A percentile compares a stretch with the other conserved stretches of the same genome.
phyloP scores from a whole-genome alignment of 2,888 invertebrate species.

The Acanthosepion esculentum region DNA sequence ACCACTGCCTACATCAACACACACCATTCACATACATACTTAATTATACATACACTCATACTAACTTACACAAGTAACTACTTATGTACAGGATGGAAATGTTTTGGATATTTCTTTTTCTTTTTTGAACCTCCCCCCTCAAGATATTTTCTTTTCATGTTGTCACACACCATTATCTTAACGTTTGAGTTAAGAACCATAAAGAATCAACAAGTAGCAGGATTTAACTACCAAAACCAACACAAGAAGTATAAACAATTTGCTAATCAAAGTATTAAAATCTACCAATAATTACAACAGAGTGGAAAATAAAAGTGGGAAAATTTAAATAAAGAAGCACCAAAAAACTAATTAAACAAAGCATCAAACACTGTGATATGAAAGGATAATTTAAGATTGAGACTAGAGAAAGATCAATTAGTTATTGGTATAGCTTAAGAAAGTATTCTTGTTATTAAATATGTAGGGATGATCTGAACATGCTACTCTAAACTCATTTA shows the following conservation, averaged over 20 bases:
- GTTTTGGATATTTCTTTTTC: not conserved
- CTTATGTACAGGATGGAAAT: constrained; percentile 11
- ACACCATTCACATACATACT: not conserved
- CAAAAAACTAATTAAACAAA: not conserved
- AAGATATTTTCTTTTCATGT: not conserved
- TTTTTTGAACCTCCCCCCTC: not conserved
- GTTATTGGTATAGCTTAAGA: not conserved
- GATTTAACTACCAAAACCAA: not conserved
- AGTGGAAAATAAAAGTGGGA: not conserved
- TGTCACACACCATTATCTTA: constrained; percentile 22
- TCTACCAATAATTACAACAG: not conserved
- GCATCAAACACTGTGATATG: not conserved
- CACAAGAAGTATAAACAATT: not conserved
- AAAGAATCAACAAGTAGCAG: constrained; percentile 22
- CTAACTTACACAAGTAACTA: not conserved
- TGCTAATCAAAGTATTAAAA: not conserved
- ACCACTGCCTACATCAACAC: not conserved
- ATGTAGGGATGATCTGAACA: not conserved
- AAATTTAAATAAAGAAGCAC: not conserved
- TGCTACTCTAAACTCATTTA: not conserved
- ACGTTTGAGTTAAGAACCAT: constrained; percentile 33
- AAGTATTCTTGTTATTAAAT: not conserved
- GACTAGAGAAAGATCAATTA: not conserved
- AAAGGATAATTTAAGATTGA: not conserved
- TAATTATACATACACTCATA: constrained; percentile 36